Base-by-base conservation (phyloP, 1,140 invertebrate species). In the Heliconius congener region DNA sequence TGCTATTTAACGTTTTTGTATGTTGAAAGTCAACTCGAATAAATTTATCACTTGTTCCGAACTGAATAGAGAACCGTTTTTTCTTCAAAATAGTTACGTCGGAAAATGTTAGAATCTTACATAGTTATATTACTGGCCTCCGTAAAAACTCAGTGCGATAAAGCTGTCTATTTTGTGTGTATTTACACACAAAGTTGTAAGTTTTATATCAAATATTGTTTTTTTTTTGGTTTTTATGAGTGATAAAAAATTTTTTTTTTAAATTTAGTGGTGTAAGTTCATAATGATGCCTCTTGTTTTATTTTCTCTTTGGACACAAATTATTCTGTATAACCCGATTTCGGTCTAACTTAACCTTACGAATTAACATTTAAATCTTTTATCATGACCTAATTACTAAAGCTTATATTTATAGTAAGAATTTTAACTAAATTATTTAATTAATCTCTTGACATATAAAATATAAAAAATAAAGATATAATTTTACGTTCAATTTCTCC, bases 21-120 rank as follows among this genome's bases (percentile, higher is more conserved):
- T 83, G 71, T 82, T 79, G 73, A 79, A 88, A 87, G 85, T 87
- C 86, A 46, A 86, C 81, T 84, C 81, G 81, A 82, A 82, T 88
- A 87, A 88, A 85, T 85, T 87, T 88, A 87, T 89, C 77, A 82
- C 81, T 46, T 72, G 76, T 75, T 70, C 70, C 74, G 79, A 83
- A 79, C 71, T 84, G 82, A 82, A 82, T 86, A 79, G 80, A 30
- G 42, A 4, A 34, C 42, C 13, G 72, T 66, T 55, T 74, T 81
- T 83, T 85, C 80, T 81, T 42, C 42, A 81, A 81, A 81, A 81
- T 81, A 78, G 77, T 82, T 74, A 46, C 42, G 42, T 78, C 80
- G 79, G 70, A 73, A 83, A 83, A 80, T 79, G 79, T 78, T 70
- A 52, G 73, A 74, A 80, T 74, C 83, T 85, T 76, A 80, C 76